Conservation (phyloP, 2,113 vertebrate species). For the Pseudorhombus dupliciocellatus region DNA sequence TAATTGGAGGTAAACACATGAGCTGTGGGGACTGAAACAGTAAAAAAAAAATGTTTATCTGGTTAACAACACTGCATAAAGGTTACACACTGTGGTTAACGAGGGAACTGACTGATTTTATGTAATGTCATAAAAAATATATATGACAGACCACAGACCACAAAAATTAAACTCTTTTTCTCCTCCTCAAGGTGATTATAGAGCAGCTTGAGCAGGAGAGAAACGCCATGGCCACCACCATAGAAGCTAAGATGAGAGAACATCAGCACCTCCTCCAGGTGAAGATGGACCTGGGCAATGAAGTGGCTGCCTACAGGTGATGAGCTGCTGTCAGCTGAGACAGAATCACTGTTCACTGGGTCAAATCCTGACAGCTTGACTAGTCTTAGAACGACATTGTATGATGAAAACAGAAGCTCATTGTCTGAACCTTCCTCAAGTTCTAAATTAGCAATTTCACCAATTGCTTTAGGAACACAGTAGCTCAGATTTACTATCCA, state of each 20-base stretch:
- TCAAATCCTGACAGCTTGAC: background rate
- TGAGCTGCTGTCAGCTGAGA: background rate
- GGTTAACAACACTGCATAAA: too few relatives aligned
- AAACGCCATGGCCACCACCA: constrained; percentile 81
- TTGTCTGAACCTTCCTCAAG: background rate
- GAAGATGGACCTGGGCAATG: constrained; percentile 91
- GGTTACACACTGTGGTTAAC: too few relatives aligned
- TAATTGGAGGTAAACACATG: background rate
- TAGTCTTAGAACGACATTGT: background rate
- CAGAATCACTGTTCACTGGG: background rate
- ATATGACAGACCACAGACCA: background rate
- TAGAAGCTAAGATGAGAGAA: constrained; percentile 87
- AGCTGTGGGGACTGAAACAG: too few relatives aligned
- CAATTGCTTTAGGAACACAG: constrained; percentile 4
- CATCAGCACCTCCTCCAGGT: constrained; percentile 92
- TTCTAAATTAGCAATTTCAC: constrained; percentile 12
- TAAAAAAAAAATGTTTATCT: too few relatives aligned
- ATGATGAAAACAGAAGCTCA: background rate
- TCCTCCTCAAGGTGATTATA: constrained; percentile 82
- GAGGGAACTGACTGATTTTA: too few relatives aligned
- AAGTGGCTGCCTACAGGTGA: constrained; percentile 94
- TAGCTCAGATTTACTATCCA: background rate
- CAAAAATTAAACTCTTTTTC: constrained; percentile 25
- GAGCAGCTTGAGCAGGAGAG: constrained; percentile 89
- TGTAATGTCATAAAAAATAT: too few relatives aligned